Evolutionary conservation across 2,797 vertebrate species (phyloP).

Genomic region (Brachyalestes nurse): DNA sequence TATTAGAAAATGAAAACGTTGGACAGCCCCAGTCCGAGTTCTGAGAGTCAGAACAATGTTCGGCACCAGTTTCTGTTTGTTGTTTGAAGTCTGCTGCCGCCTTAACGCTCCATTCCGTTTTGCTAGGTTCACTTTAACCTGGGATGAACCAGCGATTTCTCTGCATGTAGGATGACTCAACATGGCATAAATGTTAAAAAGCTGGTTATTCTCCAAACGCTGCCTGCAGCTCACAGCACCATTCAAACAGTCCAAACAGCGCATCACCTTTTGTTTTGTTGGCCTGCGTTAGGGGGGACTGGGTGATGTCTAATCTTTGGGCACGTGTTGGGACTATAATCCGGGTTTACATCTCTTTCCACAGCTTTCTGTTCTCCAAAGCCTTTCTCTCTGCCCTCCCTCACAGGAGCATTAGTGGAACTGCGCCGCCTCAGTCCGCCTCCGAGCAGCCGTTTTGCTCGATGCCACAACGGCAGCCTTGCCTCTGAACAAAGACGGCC

Average conservation of each 20-base stretch:
- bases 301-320: neutral
- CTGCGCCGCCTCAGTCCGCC: neutral
- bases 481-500: neutral
- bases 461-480: neutral
- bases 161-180: neutral
- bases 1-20: no score
- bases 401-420: neutral
- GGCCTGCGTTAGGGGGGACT: neutral
- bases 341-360: conserved; percentile 8
- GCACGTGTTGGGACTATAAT: neutral
- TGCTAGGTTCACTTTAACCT: neutral
- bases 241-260: neutral
- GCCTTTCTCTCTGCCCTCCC: neutral
- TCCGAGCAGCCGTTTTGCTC: neutral
- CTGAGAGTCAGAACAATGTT: no score
- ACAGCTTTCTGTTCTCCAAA: neutral
- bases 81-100: no score
- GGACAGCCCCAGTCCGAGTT: no score
- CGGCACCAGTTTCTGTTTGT: no score
- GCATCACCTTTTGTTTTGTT: neutral
- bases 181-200: neutral
- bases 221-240: neutral
- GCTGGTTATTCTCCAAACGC: neutral
- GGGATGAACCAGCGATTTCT: neutral
- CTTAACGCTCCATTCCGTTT: no score